phyloP scores from a whole-genome alignment of 2,888 invertebrate genomes.

The Stenchaetothrips biformis region DNA sequence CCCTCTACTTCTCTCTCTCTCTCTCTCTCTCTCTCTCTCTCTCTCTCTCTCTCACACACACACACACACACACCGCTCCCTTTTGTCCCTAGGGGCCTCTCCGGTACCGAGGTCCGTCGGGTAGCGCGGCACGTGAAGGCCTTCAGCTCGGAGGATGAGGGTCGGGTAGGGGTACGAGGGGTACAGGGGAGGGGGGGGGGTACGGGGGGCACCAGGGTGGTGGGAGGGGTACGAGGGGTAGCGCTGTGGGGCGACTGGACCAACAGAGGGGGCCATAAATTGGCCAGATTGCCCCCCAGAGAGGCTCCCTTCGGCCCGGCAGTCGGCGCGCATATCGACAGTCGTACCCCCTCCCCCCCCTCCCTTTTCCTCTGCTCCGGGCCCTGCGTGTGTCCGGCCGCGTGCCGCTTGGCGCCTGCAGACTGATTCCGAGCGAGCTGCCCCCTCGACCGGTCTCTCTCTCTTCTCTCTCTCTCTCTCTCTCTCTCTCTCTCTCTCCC shows the following conservation, averaged over 20 bases:
- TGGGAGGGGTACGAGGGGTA: background rate
- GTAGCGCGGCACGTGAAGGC: too few species aligned
- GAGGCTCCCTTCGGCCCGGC: constrained; percentile 25
- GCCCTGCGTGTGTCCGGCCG: constrained; percentile 10
- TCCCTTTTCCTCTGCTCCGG: background rate
- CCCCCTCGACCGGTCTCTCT: constrained; percentile 32
- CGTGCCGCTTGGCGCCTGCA: constrained; percentile 1
- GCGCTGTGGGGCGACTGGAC: background rate
- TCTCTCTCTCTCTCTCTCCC: too few species aligned
- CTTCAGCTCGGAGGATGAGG: too few species aligned
- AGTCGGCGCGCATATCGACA: constrained; percentile 27
- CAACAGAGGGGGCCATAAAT: constrained; percentile 14
- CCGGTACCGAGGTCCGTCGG: too few species aligned
- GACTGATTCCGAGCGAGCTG: too few species aligned
- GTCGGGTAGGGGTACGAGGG: background rate
- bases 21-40: too few species aligned
- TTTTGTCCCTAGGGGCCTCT: too few species aligned
- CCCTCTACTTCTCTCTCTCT: too few species aligned
- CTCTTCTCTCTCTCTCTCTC: background rate
- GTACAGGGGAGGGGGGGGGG: background rate
- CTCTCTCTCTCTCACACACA: too few species aligned
- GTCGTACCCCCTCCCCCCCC: background rate
- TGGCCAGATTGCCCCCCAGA: constrained; percentile 20
- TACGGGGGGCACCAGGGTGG: background rate
- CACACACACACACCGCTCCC: too few species aligned